phyloP scores from a whole-genome alignment of 1,140 invertebrate species.

The Drosophila bifasciata region DNA sequence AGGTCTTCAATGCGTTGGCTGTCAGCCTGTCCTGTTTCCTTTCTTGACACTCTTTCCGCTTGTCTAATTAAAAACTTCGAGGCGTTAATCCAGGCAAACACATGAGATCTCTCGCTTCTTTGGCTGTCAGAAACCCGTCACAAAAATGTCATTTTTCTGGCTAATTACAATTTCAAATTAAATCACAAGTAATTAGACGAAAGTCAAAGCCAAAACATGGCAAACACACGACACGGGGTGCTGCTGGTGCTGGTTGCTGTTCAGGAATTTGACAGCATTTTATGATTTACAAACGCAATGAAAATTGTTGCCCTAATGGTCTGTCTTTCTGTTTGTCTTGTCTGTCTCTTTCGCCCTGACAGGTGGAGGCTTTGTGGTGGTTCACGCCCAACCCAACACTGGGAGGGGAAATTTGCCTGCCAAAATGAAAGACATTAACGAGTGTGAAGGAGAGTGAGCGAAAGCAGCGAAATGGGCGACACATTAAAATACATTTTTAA shows the following conservation, averaged over 20 bases:
- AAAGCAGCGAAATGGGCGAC: constrained; percentile 62
- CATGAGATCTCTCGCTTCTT: constrained; percentile 32
- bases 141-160: constrained; percentile 77
- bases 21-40: not conserved
- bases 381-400: constrained; percentile 46
- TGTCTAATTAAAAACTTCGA: constrained; percentile 66
- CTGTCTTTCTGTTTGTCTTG: constrained; percentile 50
- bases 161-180: constrained; percentile 83
- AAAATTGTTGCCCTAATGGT: constrained; percentile 68
- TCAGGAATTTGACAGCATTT: constrained; percentile 69
- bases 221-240: constrained; percentile 5
- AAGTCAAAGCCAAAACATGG: constrained; percentile 61
- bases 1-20: too few relatives aligned
- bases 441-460: constrained; percentile 48
- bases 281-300: constrained; percentile 79
- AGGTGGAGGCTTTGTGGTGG: not conserved
- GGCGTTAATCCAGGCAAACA: constrained; percentile 53
- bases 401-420: constrained; percentile 44
- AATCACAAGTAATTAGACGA: constrained; percentile 78
- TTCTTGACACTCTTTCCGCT: not conserved
- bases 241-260: not conserved
- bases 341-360: not conserved
- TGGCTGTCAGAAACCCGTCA: constrained; percentile 64
- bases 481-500: constrained; percentile 82
- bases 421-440: constrained; percentile 74